phyloP scores from a whole-genome alignment of 2,113 vertebrate genomes.

The Pterocles burchelli region DNA sequence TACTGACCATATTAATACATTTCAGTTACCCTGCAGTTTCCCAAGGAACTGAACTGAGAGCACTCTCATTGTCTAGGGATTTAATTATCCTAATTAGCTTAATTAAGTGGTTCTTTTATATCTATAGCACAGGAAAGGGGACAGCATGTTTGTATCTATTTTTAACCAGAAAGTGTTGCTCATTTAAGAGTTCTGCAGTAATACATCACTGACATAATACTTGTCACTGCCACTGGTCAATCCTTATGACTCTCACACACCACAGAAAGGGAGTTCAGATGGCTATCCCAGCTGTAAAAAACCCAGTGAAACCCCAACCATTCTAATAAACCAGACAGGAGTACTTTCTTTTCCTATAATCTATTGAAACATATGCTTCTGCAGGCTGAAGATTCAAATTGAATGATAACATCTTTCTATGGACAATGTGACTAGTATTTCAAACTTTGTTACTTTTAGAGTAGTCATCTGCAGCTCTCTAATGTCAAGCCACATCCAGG shows the following conservation, averaged over 20 bases:
- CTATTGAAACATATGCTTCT: not conserved
- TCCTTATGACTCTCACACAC: not conserved
- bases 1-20: not conserved
- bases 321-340: not conserved
- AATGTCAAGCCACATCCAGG: not conserved
- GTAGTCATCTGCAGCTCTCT: not conserved
- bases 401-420: not conserved
- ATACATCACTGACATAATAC: not conserved
- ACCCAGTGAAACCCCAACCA: not conserved
- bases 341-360: not conserved
- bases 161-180: not conserved
- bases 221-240: not conserved
- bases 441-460: not conserved
- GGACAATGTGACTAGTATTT: not conserved
- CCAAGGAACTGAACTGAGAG: not conserved
- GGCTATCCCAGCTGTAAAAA: not conserved
- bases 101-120: constrained; percentile 17
- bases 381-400: not conserved
- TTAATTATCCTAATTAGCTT: constrained; percentile 10
- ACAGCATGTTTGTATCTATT: not conserved
- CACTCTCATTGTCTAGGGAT: not conserved
- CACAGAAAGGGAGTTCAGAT: not conserved
- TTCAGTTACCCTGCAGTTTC: not conserved
- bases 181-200: not conserved
- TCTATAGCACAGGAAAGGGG: not conserved